Evolutionary conservation across 2,888 invertebrate species (phyloP), one percentile per base, ranked within the genome.

Genomic region (Philaethria dido): DNA sequence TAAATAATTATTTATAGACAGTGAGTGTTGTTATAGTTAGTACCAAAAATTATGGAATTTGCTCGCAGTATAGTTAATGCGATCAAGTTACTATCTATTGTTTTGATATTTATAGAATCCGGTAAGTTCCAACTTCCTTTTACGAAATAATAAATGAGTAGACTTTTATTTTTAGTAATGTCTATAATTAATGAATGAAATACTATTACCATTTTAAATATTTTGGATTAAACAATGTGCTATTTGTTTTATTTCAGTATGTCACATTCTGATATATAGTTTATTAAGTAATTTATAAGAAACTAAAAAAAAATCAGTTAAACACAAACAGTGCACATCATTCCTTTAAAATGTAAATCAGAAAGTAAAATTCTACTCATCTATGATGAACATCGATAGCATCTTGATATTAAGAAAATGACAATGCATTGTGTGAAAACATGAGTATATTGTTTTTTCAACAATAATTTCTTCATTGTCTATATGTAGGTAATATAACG

Each of bases 41-140:
- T 29, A 16, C 42, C 42, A 42, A n/a, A 55, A 33, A 8, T 33
- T 33, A 65, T 65, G 64, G 64, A 60, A 45, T 50, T 65, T 9
- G 2, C 39, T 39, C 1, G 39, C 13, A 52, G 20, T 29, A 29
- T 60, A n/a, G 8, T 66, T 47, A 47, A 52, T 33, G 47, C 25
- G 55, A 33, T 69, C 60, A 69, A 69, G n/a, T 20, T 69, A 13
- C 3, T 66, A 6, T 33, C 45, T 54, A 20, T 66, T 11, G 6
- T 63, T 55, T 48, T 66, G 3, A n/a, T 69, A 18, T 55, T 69
- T 22, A 48, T 44, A 33, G 63, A 69, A 22, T 60, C 59, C 13
- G 69, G 69, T 69, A 42, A 66, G 69, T 62, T n/a, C 8, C 1
- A 13, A 16, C 0, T 50, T 52, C 52, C 16, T 52, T 16, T 11